Base-by-base conservation (phyloP, 1,140 invertebrate species). In the Cylas formicarius region DNA sequence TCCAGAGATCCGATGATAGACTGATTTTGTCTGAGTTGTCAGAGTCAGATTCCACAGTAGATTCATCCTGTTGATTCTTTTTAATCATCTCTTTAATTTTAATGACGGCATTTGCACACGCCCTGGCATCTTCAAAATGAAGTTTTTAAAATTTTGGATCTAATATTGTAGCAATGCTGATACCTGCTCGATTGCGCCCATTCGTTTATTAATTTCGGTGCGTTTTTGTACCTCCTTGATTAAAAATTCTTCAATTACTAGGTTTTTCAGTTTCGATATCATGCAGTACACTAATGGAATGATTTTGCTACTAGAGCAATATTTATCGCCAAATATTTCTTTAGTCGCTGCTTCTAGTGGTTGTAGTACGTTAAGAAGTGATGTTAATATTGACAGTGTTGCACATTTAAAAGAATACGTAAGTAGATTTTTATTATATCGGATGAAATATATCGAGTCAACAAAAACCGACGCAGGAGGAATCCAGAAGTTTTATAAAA, bases 301-400 rank as follows among this genome's bases (percentile, higher is more conserved):
- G 1, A 67, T 41, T 40, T 64, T 64, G 29, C 65, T 66, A 11
- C 55, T 62, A n/a, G 67, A 60, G 24, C 57, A 60, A 48, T 70
- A 70, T 40, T 62, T 59, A 53, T 67, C 62, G 1, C 61, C 63
- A 19, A 63, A 67, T 1, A 69, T 48, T 58, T 67, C 64, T 24
- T 55, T 66, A 1, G 63, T 71, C 4, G 60, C 64, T 40, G 55
- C 55, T 56, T 66, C 61, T 3, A 67, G 14, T 1, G 61, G 62
- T 37, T 58, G 36, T 28, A 70, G 40, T 10, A 69, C 14, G 9
- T 36, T 16, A 26, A 63, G 31, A 27, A 67, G 38, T 16, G 57
- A 57, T n/a, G n/a, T n/a, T n/a, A n/a, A n/a, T n/a, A n/a, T n/a
- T n/a, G n/a, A n/a, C n/a, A n/a, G n/a, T n/a, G n/a, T n/a, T n/a